Evolutionary conservation across 2,113 vertebrate genomes (phyloP), one percentile per base, ranked within the genome.

Genomic region (Poecilia latipinna): DNA sequence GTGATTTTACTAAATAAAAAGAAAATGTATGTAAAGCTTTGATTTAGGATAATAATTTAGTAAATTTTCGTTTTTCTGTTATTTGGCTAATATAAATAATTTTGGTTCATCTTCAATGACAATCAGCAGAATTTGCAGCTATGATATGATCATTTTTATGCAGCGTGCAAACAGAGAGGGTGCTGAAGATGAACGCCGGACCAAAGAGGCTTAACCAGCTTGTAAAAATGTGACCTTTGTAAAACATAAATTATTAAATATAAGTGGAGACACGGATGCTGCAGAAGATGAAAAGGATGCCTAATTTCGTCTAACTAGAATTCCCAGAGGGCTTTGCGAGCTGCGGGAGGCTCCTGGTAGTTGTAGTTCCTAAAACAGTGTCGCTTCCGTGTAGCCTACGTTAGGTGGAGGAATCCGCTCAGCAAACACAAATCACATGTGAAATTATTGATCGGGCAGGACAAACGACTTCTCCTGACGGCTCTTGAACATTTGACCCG

Each of bases 401-500:
- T 79, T 88, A 91, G 89, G 83, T 87, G 89, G 82, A 75, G 91
- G 91, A 93, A 92, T 90, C 86, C 87, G 83, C 79, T 88, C 86
- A 85, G 86, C 82, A 91, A 89, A 92, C 88, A 91, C 86, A 86
- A 90, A 91, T 57, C 91, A 94, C 87, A 94, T 89, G 92, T 95
- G 92, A 93, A 94, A 90, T 88, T 89, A 93, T 88, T 91, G 86
- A 90, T 80, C 94, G 94, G 94, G 94, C 95, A 95, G 83, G 88
- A 13, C 44, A 65, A 83, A 80, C 70, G 70, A 39, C 8, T 70
- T 31, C 31, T 85, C 75, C 26, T 54, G 42, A 10, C 42, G 13
- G n/a, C 13, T 83, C n/a, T 63, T 0, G 24, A 57, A 42, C 29
- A 67, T 17, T 37, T 28, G 19, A 77, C 17, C 8, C n/a, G 6